phyloP scores from a whole-genome alignment of 2,888 invertebrate genomes.

The Cheilosia pagana region DNA sequence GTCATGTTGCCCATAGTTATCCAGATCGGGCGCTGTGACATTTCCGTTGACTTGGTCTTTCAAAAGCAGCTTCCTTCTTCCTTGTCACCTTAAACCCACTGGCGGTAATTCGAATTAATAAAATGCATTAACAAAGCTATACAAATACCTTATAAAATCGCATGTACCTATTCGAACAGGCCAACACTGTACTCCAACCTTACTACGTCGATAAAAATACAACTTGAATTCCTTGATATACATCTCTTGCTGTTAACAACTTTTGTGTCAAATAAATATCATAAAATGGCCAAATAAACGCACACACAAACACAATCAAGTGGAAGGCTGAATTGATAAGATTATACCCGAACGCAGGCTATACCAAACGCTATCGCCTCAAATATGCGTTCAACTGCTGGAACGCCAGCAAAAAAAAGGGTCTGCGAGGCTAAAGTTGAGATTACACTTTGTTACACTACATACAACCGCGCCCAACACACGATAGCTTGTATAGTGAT shows the following conservation, averaged over 20 bases:
- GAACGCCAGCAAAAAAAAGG: constrained; percentile 22
- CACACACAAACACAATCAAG: constrained; percentile 28
- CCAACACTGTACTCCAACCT: background rate
- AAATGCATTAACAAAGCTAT: too few relatives aligned
- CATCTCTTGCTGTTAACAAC: constrained; percentile 8
- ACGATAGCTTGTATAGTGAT: constrained; percentile 31
- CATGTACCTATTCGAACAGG: background rate
- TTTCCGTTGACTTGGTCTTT: too few relatives aligned
- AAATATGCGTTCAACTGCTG: constrained; percentile 25
- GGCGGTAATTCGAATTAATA: too few relatives aligned
- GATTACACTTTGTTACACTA: constrained; percentile 6
- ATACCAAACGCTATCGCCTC: constrained; percentile 26
- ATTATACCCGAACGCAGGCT: constrained; percentile 22
- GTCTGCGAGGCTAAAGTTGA: constrained; percentile 37
- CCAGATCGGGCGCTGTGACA: too few relatives aligned
- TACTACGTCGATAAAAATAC: background rate
- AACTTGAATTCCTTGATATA: constrained; percentile 8
- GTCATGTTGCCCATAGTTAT: too few relatives aligned
- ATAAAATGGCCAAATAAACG: constrained; percentile 28
- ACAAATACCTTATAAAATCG: background rate
- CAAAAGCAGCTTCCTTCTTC: too few relatives aligned
- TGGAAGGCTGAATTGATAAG: constrained; percentile 64
- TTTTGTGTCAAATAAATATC: constrained; percentile 44
- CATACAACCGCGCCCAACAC: constrained; percentile 6
- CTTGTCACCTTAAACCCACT: too few relatives aligned